phyloP scores from a whole-genome alignment of 2,113 vertebrate genomes.

The Gavialis gangeticus region DNA sequence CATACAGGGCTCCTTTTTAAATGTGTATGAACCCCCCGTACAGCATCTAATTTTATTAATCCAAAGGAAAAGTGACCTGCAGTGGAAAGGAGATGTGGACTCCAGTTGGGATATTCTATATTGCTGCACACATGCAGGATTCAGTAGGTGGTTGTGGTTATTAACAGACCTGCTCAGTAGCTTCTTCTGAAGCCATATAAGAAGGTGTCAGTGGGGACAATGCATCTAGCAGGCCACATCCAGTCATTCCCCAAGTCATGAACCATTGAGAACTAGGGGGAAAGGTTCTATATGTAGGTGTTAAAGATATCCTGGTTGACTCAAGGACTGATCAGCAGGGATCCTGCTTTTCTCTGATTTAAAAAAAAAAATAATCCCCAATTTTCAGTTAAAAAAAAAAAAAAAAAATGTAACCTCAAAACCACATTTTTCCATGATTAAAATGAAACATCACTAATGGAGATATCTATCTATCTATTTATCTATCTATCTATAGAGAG shows the following conservation, averaged over 20 bases:
- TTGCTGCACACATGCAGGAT: neutral
- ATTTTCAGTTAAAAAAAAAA: too few species aligned
- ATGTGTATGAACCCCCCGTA: neutral
- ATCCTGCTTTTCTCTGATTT: too few species aligned
- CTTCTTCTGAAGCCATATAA: neutral
- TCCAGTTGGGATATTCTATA: neutral
- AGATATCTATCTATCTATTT: too few species aligned
- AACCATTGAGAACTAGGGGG: neutral
- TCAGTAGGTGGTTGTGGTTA: neutral
- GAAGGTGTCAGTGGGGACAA: neutral
- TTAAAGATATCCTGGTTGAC: neutral
- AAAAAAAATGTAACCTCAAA: too few species aligned
- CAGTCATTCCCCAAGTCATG: too few species aligned
- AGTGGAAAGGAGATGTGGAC: neutral
- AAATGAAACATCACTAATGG: too few species aligned
- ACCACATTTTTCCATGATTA: too few species aligned
- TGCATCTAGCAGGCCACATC: neutral
- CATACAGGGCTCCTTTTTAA: neutral
- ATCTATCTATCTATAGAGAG: too few species aligned
- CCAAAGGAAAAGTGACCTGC: neutral
- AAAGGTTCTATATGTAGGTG: accelerated
- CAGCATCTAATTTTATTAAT: neutral
- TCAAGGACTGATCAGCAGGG: neutral
- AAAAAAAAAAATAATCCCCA: too few species aligned
- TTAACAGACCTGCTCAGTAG: neutral